phyloP scores from a whole-genome alignment of 53 echinoderm and acorn worm species.

The Paracentrotus lividus region DNA sequence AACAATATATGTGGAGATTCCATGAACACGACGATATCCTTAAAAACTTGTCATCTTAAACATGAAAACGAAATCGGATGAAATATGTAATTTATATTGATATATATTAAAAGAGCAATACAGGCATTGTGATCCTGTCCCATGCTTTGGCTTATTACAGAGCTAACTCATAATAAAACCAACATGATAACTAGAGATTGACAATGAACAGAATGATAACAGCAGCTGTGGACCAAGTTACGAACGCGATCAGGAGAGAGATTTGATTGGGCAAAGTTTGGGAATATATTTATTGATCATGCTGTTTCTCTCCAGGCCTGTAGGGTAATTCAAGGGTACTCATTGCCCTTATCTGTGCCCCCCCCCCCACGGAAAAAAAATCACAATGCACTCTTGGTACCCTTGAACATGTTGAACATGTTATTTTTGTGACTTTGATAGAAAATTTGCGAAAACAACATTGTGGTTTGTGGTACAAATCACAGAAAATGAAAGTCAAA shows the following conservation, averaged over 20 bases:
- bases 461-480: too few relatives aligned
- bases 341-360: not conserved
- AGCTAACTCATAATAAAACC: not conserved
- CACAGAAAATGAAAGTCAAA: too few relatives aligned
- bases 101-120: not conserved
- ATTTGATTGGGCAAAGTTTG: slow-evolving; percentile 1
- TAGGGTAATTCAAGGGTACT: too few relatives aligned
- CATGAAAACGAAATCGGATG: not conserved
- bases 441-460: too few relatives aligned
- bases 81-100: not conserved
- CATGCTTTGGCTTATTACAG: too few relatives aligned
- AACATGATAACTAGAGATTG: not conserved
- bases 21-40: not conserved
- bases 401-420: too few relatives aligned
- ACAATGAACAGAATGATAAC: not conserved
- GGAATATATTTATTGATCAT: not conserved
- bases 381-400: too few relatives aligned
- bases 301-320: not conserved
- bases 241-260: not conserved
- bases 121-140: not conserved
- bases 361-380: not conserved
- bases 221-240: not conserved
- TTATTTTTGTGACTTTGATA: too few relatives aligned
- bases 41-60: not conserved
- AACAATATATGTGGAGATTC: not conserved